Base-by-base conservation (phyloP, 2,888 invertebrate genomes). In the Pycnomerus fuliginosus region DNA sequence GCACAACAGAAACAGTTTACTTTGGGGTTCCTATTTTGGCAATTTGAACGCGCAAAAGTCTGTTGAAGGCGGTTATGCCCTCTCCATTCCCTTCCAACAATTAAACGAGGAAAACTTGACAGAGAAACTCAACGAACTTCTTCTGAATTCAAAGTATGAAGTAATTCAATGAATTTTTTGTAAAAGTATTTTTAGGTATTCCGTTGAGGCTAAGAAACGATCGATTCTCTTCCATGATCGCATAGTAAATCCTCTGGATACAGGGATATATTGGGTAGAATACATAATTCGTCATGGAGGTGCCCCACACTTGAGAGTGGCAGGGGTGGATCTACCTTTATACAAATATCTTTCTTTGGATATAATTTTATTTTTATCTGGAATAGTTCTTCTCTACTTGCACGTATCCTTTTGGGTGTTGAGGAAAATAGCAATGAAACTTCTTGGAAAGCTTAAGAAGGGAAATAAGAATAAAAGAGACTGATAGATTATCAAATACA, bases 251-350 rank as follows among this genome's bases (percentile, higher is more conserved):
- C 55, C 56, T 4, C 24, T 56, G 11, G 53, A 57, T 30, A 45
- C 37, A 2, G 53, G 52, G 1, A 16, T 52, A 2, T 56, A 45
- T 41, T 56, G 56, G 56, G 28, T 54, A 1, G 52, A 56, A 17
- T 48, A 55, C 22, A 50, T 55, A 0, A 29, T 55, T 4, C 20
- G 51, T 12, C 50, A 56, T 39, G 27, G 43, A 16, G 56, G 56
- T 7, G 53, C 56, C 12, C 33, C 43, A 4, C 56, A 56, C 41
- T 44, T 45, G 3, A 29, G 24, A 17, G 45, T 45, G 2, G 40
- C 34, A 2, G 45, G 10, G 2, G 3, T 45, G 10, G 30, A 45
- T 13, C 14, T 45, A 16, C 36, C 45, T 3, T 45, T 39, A 40
- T 45, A 40, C 13, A 14, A 40, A 40, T 45, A 45, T 20, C 16